Evolutionary conservation across 2,888 invertebrate genomes (phyloP).

Genomic region (Diarsia mendica): DNA sequence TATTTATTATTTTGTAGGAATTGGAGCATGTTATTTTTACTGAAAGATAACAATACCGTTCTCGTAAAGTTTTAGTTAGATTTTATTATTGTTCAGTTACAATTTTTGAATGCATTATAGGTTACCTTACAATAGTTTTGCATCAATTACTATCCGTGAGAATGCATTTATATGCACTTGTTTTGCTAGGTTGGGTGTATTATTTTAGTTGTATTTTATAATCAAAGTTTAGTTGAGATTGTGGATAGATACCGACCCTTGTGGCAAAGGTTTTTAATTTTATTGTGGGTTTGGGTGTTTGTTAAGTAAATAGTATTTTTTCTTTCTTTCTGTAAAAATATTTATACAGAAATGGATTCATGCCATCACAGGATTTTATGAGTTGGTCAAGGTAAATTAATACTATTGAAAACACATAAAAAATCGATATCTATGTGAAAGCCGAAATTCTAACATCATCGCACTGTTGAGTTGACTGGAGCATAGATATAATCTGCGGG

Average conservation of each 20-base stretch:
- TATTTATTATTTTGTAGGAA: background rate
- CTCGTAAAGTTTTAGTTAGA: background rate
- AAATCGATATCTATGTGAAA: background rate
- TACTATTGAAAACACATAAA: background rate
- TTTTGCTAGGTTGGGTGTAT: background rate
- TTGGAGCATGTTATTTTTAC: background rate
- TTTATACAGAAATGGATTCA: background rate
- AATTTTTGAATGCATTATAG: background rate
- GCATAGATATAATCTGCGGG: background rate
- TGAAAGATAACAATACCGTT: background rate
- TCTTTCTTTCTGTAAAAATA: background rate
- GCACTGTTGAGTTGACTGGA: no score
- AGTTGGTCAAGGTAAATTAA: background rate
- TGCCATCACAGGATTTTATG: background rate
- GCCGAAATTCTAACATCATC: background rate
- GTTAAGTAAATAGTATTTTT: background rate
- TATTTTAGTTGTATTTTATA: background rate
- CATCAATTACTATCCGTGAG: background rate
- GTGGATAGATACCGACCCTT: background rate
- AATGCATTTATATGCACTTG: background rate
- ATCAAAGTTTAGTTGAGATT: background rate
- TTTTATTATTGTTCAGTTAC: background rate
- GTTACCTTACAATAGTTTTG: background rate
- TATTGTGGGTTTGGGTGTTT: no score
- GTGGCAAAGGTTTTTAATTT: background rate